Conservation (phyloP, 2,888 invertebrate species). For the Elegia similella region DNA sequence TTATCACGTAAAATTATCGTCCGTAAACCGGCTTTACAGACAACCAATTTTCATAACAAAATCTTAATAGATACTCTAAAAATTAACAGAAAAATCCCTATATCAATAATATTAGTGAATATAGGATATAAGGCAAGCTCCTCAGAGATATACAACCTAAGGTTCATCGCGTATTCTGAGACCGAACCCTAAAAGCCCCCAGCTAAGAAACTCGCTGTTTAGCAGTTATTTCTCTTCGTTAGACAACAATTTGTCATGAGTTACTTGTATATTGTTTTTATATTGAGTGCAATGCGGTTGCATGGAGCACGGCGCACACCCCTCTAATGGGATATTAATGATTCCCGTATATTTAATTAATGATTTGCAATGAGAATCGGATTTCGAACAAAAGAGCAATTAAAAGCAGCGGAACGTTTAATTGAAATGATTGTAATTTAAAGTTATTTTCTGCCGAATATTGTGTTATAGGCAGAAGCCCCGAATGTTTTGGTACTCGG, state of each 20-base stretch:
- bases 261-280: constrained; percentile 80
- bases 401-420: not conserved
- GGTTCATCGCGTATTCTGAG: constrained; percentile 22
- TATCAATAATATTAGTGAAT: too few species aligned
- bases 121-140: too few species aligned
- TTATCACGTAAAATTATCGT: too few species aligned
- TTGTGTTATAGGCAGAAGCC: too few species aligned
- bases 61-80: too few species aligned
- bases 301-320: constrained; percentile 9
- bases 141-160: too few species aligned
- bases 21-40: too few species aligned
- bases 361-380: constrained; percentile 7
- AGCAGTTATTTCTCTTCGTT: constrained; percentile 80
- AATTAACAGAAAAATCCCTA: too few species aligned
- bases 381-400: constrained; percentile 5
- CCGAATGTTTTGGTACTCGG: too few species aligned
- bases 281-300: constrained; percentile 65
- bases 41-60: too few species aligned
- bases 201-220: constrained; percentile 69
- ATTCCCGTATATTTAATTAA: constrained; percentile 26
- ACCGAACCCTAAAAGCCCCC: constrained; percentile 44
- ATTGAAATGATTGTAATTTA: constrained; percentile 2
- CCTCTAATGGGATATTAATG: constrained; percentile 29
- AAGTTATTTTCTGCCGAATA: not conserved
- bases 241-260: constrained; percentile 78